Percentiles rank a stretch among this genome's conserved stretches.
Conservation (phyloP, 2,888 invertebrate species). For the Tachina grossa region DNA sequence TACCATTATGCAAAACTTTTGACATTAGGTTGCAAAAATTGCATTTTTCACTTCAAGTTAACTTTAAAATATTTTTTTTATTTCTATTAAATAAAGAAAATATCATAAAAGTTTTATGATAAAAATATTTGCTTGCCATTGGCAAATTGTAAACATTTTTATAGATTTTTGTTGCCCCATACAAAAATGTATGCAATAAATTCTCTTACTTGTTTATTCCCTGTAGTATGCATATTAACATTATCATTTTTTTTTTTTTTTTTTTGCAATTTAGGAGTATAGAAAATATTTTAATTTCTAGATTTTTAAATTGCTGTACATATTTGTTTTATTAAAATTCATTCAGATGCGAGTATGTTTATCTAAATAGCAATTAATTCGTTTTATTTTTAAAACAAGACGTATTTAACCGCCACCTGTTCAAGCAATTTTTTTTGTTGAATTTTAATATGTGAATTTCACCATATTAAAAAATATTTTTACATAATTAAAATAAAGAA, state of each 20-base stretch:
- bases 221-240: background rate
- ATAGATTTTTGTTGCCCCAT: background rate
- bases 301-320: background rate
- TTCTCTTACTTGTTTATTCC: background rate
- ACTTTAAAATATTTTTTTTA: too few species aligned
- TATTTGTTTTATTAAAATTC: constrained; percentile 22
- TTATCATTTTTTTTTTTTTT: background rate
- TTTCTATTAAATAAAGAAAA: too few species aligned
- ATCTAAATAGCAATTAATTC: constrained; percentile 3
- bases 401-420: constrained; percentile 21
- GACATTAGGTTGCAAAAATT: background rate
- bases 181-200: background rate
- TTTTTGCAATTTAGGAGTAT: constrained; percentile 9
- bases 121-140: background rate
- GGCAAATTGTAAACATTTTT: background rate
- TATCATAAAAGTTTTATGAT: background rate
- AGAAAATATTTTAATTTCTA: background rate
- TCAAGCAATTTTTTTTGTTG: background rate
- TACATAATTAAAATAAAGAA: constrained; percentile 18
- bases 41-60: background rate
- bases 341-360: constrained; percentile 25
- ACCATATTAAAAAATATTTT: constrained; percentile 45
- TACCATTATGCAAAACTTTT: too few species aligned
- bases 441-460: constrained; percentile 44
- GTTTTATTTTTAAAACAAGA: background rate